Percentiles rank a stretch among this genome's conserved stretches.
Conservation (phyloP, 2,888 invertebrate species). For the Desoria tigrina region DNA sequence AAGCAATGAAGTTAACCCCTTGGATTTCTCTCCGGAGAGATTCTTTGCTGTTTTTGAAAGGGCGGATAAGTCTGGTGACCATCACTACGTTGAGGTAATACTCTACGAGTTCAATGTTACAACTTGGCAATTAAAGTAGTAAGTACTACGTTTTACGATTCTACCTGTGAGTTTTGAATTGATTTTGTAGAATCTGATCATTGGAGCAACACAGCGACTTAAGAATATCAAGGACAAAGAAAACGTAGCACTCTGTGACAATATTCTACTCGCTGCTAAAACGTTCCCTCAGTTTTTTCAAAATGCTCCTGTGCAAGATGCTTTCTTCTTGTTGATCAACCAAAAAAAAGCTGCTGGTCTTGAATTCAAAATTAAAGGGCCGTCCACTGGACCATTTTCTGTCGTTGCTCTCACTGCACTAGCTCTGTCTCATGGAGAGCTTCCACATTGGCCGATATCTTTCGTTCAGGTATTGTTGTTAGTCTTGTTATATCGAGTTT, state of each 20-base stretch:
- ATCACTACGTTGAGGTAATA: slow-evolving; percentile 39
- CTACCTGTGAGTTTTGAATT: slow-evolving; percentile 8
- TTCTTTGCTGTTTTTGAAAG: slow-evolving; percentile 43
- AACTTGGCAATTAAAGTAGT: too few species aligned
- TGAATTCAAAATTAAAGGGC: slow-evolving; percentile 9
- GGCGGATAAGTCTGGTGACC: slow-evolving; percentile 34
- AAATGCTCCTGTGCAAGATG: slow-evolving; percentile 60
- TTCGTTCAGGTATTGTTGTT: slow-evolving; percentile 33
- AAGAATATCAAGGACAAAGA: slow-evolving; percentile 79
- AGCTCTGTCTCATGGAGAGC: slow-evolving; percentile 26
- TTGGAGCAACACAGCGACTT: slow-evolving; percentile 78
- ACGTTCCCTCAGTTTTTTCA: slow-evolving; percentile 38
- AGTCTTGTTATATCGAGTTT: slow-evolving; percentile 3
- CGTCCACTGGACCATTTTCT: slow-evolving; percentile 30
- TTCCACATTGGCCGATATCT: slow-evolving; percentile 32
- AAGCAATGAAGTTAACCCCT: slow-evolving; percentile 28
- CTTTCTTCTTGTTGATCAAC: slow-evolving; percentile 69
- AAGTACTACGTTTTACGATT: slow-evolving; percentile 3
- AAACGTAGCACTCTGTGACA: slow-evolving; percentile 74
- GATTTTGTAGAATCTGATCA: slow-evolving; percentile 36
- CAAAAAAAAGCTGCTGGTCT: slow-evolving; percentile 33
- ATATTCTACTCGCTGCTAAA: slow-evolving; percentile 62
- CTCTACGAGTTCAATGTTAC: background rate
- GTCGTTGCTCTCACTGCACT: slow-evolving; percentile 41
- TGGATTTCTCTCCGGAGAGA: slow-evolving; percentile 39